Evolutionary conservation across 2,888 invertebrate species (phyloP), one percentile per base, ranked within the genome.

Genomic region (Xylophagus ater): DNA sequence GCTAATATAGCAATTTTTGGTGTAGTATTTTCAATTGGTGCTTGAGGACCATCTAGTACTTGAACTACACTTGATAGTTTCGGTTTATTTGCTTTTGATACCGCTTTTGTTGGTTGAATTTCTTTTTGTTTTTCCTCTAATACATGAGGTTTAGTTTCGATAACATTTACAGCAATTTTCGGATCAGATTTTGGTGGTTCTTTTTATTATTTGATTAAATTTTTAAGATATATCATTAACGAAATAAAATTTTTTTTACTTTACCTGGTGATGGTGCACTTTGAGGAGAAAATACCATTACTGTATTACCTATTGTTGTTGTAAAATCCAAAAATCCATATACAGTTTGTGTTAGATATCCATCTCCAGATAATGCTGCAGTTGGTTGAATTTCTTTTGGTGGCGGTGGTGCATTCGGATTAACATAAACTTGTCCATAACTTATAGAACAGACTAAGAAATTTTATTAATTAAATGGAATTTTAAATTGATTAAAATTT

Each of bases 251-350:
- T n/a, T n/a, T n/a, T n/a, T n/a, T n/a, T n/a, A 21, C 40, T 51
- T 58, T 60, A 80, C 82, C 80, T 68, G 77, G 70, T 58, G 75
- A 65, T 15, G 83, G 78, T 17, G 78, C 78, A 53, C 85, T 88
- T 53, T 88, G 81, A 0, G 92, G 92, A 1, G 89, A 90, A 64
- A 92, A 92, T 23, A 92, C 81, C 87, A 92, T 92, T 37, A 92
- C 82, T 10, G 92, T 92, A 60, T 89, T 87, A 45, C 88, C 90
- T 54, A 92, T 88, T 4, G 89, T 90, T 1, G 92, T 92, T 36
- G 89, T 88, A 63, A 92, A 92, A 66, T 92, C 90, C 50, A 90
- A 68, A 65, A 92, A 92, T 38, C 92, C 92, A 56, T 90, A 90
- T 34, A 92, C 90, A 0, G 90, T 92, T 66, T 90, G 89, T 14